Percentiles rank a stretch among this genome's conserved stretches.
phyloP scores from a whole-genome alignment of 1,140 invertebrate species.

The Sarcophaga peregrina region DNA sequence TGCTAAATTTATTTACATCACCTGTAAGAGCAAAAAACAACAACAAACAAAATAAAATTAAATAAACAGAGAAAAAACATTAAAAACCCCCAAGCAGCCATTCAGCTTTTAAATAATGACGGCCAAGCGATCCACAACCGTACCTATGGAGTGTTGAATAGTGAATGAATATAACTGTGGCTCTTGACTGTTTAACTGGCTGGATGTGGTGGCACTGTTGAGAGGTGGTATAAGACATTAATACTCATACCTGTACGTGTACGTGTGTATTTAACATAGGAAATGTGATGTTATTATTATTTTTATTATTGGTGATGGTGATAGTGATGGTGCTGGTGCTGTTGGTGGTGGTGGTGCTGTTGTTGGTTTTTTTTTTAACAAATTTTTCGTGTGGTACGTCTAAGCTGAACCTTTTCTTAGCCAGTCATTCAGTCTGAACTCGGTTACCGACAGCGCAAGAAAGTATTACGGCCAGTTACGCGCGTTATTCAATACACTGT shows the following conservation, averaged over 20 bases:
- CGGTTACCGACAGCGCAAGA: constrained; percentile 63
- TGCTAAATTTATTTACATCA: no score
- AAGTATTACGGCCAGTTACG: constrained; percentile 53
- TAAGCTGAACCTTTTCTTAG: constrained; percentile 63
- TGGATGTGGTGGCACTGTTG: neutral
- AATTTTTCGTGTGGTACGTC: constrained; percentile 58
- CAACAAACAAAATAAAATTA: neutral
- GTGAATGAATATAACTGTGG: neutral
- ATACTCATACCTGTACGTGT: neutral
- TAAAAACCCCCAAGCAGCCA: neutral
- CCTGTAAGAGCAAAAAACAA: neutral
- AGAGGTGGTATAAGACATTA: neutral
- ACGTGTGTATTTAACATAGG: neutral
- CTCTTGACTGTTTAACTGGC: neutral
- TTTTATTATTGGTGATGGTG: neutral
- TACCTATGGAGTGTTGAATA: neutral
- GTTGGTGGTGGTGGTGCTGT: neutral
- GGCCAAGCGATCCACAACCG: neutral
- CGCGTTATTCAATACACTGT: neutral
- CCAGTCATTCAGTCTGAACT: constrained; percentile 66
- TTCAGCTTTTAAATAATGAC: neutral
- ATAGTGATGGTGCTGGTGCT: neutral
- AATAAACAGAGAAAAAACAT: neutral
- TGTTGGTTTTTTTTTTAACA: neutral
- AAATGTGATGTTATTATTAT: neutral